These are phyloP conservation scores for Urocitellus parryii DNA, from an alignment of 2,113 vertebrate species.

Conservation along the genomic window DNA sequence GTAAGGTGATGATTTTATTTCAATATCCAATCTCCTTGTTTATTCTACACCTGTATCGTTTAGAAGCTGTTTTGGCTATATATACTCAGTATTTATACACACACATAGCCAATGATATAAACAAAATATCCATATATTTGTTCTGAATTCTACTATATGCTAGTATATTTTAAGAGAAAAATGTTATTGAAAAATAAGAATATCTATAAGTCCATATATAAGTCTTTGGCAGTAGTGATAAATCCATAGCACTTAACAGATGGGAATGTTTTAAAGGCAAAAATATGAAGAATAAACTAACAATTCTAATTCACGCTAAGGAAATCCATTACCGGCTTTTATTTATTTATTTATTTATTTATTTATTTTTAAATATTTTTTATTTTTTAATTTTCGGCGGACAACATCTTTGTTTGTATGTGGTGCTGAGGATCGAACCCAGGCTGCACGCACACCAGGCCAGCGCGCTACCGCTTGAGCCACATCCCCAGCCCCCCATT, in stretches of 20 bases:
- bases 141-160: conserved; percentile 22
- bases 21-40: background rate
- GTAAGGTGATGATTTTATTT: conserved; percentile 32
- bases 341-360: no score
- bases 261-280: conserved; percentile 11
- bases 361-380: no score
- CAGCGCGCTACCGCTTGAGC: no score
- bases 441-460: no score
- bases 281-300: conserved; percentile 58
- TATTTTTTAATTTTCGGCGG: no score
- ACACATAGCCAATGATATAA: background rate
- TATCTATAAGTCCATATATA: background rate
- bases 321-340: background rate
- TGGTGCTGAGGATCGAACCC: no score
- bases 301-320: conserved; percentile 6
- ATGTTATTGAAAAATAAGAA: conserved; percentile 11
- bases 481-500: no score
- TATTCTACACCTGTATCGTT: background rate
- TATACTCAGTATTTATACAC: background rate
- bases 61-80: background rate
- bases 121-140: background rate
- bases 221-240: conserved; percentile 17
- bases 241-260: conserved; percentile 5
- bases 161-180: background rate
- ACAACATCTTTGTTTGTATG: no score